Evolutionary conservation across 1,140 invertebrate species (phyloP).

Genomic region (Tetramorium simillimum): DNA sequence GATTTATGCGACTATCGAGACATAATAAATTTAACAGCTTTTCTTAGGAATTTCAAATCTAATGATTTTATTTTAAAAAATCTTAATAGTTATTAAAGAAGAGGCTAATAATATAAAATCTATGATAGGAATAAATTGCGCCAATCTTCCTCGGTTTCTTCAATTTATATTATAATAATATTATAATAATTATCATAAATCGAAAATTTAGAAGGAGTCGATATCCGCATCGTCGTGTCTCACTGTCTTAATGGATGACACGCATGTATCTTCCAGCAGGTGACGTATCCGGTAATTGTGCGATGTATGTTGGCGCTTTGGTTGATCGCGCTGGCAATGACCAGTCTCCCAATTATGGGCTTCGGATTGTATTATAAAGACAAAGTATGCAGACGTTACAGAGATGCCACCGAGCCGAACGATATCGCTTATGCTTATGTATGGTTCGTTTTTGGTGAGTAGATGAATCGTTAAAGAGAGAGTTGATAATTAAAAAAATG

Average conservation of each 20-base stretch:
- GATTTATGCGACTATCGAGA: slow-evolving; percentile 14
- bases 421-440: slow-evolving; percentile 92
- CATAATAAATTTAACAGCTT: not conserved
- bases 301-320: slow-evolving; percentile 90
- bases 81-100: not conserved
- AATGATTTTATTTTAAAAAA: not conserved
- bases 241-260: slow-evolving; percentile 57
- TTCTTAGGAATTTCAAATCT: not conserved
- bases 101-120: not conserved
- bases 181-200: not conserved
- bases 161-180: too few species aligned
- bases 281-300: slow-evolving; percentile 92
- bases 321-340: slow-evolving; percentile 89
- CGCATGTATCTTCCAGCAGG: slow-evolving; percentile 87
- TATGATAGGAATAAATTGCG: not conserved
- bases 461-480: not conserved
- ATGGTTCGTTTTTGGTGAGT: slow-evolving; percentile 91
- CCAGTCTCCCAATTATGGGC: slow-evolving; percentile 91
- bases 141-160: not conserved
- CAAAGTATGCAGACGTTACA: slow-evolving; percentile 89
- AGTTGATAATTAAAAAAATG: not conserved
- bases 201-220: not conserved
- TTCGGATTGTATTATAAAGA: slow-evolving; percentile 92
- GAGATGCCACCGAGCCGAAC: slow-evolving; percentile 87
- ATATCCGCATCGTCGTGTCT: not conserved